A percentile compares a stretch with the other conserved stretches of the same genome.
Evolutionary conservation across 2,888 invertebrate genomes (phyloP).

Genomic region (Drosophila macrospina): DNA sequence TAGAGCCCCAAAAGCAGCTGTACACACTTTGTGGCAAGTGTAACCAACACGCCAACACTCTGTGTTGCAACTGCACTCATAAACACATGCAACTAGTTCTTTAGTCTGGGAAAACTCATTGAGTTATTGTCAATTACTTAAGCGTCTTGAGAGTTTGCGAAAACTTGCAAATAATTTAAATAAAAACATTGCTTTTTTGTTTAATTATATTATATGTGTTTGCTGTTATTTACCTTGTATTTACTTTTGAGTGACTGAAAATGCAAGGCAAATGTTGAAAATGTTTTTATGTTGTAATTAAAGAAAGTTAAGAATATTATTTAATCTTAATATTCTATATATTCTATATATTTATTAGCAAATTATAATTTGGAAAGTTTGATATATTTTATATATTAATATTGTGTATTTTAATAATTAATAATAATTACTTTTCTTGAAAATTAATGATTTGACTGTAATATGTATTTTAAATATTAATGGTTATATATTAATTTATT

Average conservation of each 20-base stretch:
- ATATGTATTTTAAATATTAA: no score
- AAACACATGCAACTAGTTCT: slow-evolving; percentile 1
- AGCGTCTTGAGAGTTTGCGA: slow-evolving; percentile 4
- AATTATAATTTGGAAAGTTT: no score
- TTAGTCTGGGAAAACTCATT: neutral
- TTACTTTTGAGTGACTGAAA: slow-evolving; percentile 10
- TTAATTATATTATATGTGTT: neutral
- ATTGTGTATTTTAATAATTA: no score
- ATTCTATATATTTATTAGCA: no score
- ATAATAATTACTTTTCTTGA: no score
- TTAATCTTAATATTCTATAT: no score
- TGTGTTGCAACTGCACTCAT: slow-evolving; percentile 15
- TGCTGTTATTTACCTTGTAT: slow-evolving; percentile 16
- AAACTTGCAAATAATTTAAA: slow-evolving; percentile 8
- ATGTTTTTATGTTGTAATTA: no score
- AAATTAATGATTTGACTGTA: no score
- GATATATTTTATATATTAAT: no score
- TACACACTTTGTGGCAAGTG: slow-evolving; percentile 15
- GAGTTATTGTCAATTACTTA: slow-evolving; percentile 10
- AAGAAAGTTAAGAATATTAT: no score
- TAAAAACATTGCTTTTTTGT: slow-evolving; percentile 5
- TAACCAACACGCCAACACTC: slow-evolving; percentile 10
- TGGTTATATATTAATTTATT: no score
- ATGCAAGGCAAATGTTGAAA: slow-evolving; percentile 6
- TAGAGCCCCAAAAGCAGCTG: slow-evolving; percentile 22